These are phyloP conservation scores for Papilio aristodemus DNA, from an alignment of 1,140 invertebrate genomes.

Conservation along the genomic window DNA sequence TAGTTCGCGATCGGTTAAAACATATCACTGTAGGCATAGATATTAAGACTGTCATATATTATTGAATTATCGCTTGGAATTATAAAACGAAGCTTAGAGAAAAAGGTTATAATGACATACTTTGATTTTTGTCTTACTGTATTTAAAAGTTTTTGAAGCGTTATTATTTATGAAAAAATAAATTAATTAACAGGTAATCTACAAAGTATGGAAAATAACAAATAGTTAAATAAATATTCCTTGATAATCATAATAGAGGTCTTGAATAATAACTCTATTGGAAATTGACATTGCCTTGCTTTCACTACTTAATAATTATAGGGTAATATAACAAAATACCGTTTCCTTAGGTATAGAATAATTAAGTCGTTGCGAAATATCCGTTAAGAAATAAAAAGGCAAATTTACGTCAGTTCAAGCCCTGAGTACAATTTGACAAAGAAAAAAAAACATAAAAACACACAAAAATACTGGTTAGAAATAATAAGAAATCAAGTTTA, in stretches of 20 bases:
- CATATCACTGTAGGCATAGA: not conserved
- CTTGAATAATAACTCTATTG: not conserved
- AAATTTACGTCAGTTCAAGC: not conserved
- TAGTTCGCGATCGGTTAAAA: conserved; percentile 9
- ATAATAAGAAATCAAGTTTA: too few species aligned
- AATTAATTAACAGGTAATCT: too few species aligned
- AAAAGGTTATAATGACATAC: too few species aligned
- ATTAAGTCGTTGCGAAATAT: not conserved
- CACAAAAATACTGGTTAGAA: too few species aligned
- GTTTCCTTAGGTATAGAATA: not conserved
- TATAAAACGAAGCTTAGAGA: not conserved
- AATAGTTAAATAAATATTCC: not conserved
- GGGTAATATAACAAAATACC: not conserved
- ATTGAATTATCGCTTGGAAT: not conserved
- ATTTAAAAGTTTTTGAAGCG: too few species aligned
- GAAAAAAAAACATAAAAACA: too few species aligned
- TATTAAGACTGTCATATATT: not conserved
- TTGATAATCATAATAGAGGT: not conserved
- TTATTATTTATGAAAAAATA: too few species aligned
- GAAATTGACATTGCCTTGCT: conserved; percentile 4
- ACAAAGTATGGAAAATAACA: too few species aligned
- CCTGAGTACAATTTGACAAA: too few species aligned
- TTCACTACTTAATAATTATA: not conserved
- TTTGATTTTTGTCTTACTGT: too few species aligned
- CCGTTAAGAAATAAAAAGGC: not conserved